Evolutionary conservation across 2,113 vertebrate genomes (phyloP), one percentile per base, ranked within the genome.

Genomic region (Gallinago paraguaiae): DNA sequence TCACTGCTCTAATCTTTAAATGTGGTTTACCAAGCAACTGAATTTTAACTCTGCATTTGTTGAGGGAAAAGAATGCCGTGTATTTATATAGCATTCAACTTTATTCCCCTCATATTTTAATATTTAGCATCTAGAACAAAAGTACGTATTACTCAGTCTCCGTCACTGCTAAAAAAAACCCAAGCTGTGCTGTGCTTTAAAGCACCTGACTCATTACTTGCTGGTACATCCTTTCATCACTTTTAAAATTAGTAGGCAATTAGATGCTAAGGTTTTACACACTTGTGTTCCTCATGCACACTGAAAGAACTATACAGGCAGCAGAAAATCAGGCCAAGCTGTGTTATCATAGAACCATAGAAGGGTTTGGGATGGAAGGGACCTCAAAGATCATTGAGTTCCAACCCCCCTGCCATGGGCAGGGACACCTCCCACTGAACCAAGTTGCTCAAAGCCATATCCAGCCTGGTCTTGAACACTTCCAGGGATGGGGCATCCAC

Each of bases 251-350:
- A 68, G 28, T 39, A 46, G 10, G 25, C 46, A 48, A 2, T 57
- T 50, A 30, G 37, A 63, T 3, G 17, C 48, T 68, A 23, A n/a
- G 3, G 23, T 70, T 86, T 81, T 75, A 63, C 46, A 89, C 0
- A 1, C 2, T 53, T 43, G 9, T 48, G 72, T 83, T 54, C 18
- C 16, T 53, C 0, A 0, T 25, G 64, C n/a, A 54, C 39, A 25
- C 54, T 65, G 17, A 86, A 74, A 23, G 57, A 48, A 72, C 15
- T 45, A 30, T 10, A 31, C 7, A 24, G 16, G 18, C 64, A 78
- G 25, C 41, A 81, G 33, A 67, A 57, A 63, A 89, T 10, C 8
- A 41, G 17, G 10, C 13, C 23, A 37, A 80, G 7, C 11, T 37
- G 24, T 0, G 1, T 41, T 51, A 50, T 18, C 48, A 65, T 45